Conservation (phyloP, 2,888 invertebrate species). For the Tupiocoris notatus region DNA sequence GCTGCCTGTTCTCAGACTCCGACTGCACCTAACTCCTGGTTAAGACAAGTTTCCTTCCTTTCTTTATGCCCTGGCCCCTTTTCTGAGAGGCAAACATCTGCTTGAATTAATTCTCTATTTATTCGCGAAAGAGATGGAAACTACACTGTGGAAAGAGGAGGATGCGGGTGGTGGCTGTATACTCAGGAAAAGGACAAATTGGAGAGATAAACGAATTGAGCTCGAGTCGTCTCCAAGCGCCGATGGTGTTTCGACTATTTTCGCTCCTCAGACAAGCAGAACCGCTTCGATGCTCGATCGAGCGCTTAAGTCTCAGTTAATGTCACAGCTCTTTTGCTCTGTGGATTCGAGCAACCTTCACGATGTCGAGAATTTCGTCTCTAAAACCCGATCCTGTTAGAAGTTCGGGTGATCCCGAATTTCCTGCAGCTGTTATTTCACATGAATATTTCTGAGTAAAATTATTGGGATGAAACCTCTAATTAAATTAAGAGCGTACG, state of each 20-base stretch:
- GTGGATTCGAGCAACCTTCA: too few species aligned
- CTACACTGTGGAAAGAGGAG: too few species aligned
- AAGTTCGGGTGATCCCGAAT: too few species aligned
- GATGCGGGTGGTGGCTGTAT: neutral
- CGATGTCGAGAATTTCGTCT: too few species aligned
- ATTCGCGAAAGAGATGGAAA: constrained; percentile 1
- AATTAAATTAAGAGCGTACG: too few species aligned
- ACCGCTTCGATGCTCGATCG: neutral
- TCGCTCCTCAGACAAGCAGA: neutral
- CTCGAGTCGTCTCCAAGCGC: neutral
- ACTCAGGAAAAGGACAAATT: constrained; percentile 5
- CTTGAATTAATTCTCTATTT: constrained; percentile 29
- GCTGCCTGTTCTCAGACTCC: neutral
- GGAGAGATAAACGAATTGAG: constrained; percentile 4
- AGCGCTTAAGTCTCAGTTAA: too few species aligned
- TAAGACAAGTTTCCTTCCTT: constrained; percentile 18
- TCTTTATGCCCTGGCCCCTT: constrained; percentile 14
- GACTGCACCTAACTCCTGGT: constrained; percentile 11
- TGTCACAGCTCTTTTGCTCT: too few species aligned
- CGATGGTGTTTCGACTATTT: neutral
- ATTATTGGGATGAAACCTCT: too few species aligned
- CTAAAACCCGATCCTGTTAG: too few species aligned
- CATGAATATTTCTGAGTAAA: too few species aligned
- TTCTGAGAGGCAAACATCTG: constrained; percentile 23
- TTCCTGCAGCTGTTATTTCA: too few species aligned